phyloP scores from a whole-genome alignment of 2,888 invertebrate genomes.

The Dusona sp. region DNA sequence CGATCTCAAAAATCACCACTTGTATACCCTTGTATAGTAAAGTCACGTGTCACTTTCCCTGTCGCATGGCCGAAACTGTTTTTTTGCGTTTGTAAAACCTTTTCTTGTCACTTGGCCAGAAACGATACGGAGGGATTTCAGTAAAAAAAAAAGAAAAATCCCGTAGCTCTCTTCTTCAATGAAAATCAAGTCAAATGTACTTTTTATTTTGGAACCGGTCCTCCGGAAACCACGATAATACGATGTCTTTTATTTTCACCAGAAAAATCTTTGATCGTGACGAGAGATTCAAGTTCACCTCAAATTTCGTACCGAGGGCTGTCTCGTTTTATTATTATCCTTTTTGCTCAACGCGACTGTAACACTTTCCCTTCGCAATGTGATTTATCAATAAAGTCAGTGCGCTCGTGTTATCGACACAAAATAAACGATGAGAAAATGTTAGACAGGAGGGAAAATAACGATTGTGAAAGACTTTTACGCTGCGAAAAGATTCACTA shows the following conservation, averaged over 20 bases:
- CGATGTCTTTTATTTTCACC: slow-evolving; percentile 5
- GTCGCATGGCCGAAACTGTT: slow-evolving; percentile 10
- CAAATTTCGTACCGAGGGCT: not conserved
- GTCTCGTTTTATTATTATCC: not conserved
- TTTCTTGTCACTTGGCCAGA: slow-evolving; percentile 37
- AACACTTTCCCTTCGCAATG: slow-evolving; percentile 22
- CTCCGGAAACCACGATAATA: not conserved
- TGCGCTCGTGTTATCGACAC: not conserved
- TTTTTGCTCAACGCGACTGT: not conserved
- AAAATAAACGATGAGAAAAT: slow-evolving; percentile 36
- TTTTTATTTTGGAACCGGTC: slow-evolving; percentile 12
- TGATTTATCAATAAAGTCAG: slow-evolving; percentile 40
- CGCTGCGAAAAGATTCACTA: slow-evolving; percentile 31
- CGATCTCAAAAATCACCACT: slow-evolving; percentile 7
- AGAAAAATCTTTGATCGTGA: slow-evolving; percentile 8
- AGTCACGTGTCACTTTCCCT: slow-evolving; percentile 20
- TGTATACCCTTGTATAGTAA: not conserved
- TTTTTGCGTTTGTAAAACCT: slow-evolving; percentile 8
- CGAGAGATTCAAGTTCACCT: slow-evolving; percentile 1
- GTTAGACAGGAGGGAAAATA: slow-evolving; percentile 38
- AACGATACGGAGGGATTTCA: slow-evolving; percentile 18
- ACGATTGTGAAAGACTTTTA: slow-evolving; percentile 43
- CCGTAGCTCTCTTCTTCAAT: not conserved
- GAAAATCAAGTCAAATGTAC: slow-evolving; percentile 2
- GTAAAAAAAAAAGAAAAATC: not conserved